Conservation (phyloP, 2,888 invertebrate genomes). For the Pyrrhosoma nymphula region DNA sequence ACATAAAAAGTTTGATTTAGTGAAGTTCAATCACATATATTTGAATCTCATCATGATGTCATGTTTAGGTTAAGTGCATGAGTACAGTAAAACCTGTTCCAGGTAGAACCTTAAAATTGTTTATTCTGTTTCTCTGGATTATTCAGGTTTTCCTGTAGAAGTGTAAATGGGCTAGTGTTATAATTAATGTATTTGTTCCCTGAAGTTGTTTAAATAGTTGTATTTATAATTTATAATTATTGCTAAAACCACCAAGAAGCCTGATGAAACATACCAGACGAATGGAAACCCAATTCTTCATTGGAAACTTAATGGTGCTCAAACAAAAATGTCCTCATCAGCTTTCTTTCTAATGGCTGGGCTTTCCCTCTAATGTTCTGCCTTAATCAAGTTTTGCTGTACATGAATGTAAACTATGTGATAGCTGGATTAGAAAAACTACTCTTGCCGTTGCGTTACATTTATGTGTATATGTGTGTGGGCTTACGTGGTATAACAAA, state of each 20-base stretch:
- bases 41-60: background rate
- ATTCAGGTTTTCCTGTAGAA: background rate
- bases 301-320: background rate
- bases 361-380: background rate
- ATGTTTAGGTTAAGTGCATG: background rate
- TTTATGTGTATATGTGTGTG: slow-evolving; percentile 22
- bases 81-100: background rate
- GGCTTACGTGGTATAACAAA: slow-evolving; percentile 47
- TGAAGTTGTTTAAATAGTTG: background rate
- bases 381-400: background rate
- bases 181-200: background rate
- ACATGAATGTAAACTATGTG: background rate
- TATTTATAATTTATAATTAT: background rate
- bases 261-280: background rate
- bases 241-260: background rate
- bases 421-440: background rate
- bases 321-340: background rate
- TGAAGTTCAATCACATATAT: background rate
- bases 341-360: background rate
- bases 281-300: background rate
- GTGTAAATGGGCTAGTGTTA: background rate
- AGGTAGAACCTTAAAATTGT: background rate
- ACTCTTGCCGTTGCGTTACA: background rate
- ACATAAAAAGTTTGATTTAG: background rate
- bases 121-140: background rate